Evolutionary conservation across 2,888 invertebrate genomes (phyloP), one percentile per base, ranked within the genome.

Genomic region (Schizaphis graminum): DNA sequence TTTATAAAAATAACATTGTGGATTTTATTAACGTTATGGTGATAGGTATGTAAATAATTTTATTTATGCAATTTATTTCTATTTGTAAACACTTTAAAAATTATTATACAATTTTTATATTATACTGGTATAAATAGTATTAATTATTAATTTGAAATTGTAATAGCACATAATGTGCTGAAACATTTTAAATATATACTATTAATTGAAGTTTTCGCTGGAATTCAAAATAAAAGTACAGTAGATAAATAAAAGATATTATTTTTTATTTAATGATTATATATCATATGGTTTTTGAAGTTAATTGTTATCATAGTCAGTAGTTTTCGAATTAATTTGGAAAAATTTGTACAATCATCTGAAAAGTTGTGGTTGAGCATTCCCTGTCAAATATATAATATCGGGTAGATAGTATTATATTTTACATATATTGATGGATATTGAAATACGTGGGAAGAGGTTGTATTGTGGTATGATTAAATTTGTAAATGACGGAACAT

Each of bases 381-480:
- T 28, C 47, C n/a, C 16, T 49, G n/a, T 49, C 28, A 49, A 87
- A 53, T 35, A 87, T 87, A 49, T 87, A 21, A n/a, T 8, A 21
- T 35, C 21, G n/a, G 87, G 7, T 86, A 47, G 86, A 77, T 35
- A 35, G 86, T 49, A 87, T 49, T n/a, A 87, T n/a, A 49, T 44
- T 44, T 86, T 44, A 44, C 86, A 87, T 87, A 87, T 87, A 87
- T 53, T 49, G 21, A 49, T 49, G 49, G 5, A 24, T 87, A 49
- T 49, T n/a, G 87, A 7, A 49, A n/a, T 10, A 10, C 24, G 87
- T 21, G n/a, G 3, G 49, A 87, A 87, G n/a, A 87, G n/a, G 35
- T 87, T 53, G 35, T 21, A 87, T 87, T n/a, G 35, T 8, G n/a
- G 87, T 87, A n/a, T 87, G 24, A 87, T 87, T 49, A 87, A 49